phyloP scores from a whole-genome alignment of 2,113 vertebrate species.

The Mormoops blainvillei region DNA sequence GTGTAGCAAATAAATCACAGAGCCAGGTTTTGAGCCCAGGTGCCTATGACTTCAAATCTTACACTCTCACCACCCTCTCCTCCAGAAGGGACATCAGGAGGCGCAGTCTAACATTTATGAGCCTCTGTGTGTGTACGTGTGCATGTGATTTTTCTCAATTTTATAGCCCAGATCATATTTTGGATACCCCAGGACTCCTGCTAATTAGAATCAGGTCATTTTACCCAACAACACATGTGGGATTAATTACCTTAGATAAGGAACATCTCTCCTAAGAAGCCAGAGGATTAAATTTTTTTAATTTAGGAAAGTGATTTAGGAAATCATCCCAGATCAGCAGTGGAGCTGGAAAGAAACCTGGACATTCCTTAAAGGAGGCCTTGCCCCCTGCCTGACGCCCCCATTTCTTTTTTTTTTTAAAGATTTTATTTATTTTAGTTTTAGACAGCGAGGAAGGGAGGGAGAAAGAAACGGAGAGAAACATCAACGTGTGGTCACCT shows the following conservation, averaged over 20 bases:
- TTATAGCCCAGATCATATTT: neutral
- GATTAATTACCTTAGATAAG: neutral
- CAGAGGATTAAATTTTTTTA: neutral
- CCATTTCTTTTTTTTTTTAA: too few species aligned
- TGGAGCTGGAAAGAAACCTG: neutral
- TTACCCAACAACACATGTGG: neutral
- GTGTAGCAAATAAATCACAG: neutral
- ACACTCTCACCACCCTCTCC: neutral
- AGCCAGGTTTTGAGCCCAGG: neutral
- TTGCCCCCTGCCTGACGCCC: neutral
- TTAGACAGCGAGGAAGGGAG: too few species aligned
- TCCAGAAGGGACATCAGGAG: neutral
- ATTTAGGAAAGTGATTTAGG: neutral
- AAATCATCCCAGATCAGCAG: neutral
- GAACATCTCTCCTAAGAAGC: neutral
- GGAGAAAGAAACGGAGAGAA: too few species aligned
- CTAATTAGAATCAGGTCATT: neutral
- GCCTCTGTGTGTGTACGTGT: neutral
- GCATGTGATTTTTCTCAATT: neutral
- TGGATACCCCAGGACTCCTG: neutral
- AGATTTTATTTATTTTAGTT: too few species aligned
- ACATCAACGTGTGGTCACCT: too few species aligned
- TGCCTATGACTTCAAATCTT: neutral
- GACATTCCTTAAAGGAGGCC: neutral
- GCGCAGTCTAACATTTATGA: fast-evolving